phyloP scores from a whole-genome alignment of 2,797 vertebrate genomes.

The Sebastes trivittatus region DNA sequence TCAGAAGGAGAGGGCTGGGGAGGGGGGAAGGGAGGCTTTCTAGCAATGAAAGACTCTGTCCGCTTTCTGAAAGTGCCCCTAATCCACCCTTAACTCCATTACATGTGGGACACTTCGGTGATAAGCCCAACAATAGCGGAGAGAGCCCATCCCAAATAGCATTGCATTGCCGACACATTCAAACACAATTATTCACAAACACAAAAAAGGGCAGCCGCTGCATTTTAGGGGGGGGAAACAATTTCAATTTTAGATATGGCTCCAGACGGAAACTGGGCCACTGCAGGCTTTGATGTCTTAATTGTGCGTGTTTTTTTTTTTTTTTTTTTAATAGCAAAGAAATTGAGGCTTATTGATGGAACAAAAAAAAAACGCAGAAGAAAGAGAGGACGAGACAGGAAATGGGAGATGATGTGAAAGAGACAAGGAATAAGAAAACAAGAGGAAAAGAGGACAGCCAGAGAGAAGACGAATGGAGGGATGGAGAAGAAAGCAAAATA shows the following conservation, averaged over 20 bases:
- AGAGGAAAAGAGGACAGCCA: conserved; percentile 25
- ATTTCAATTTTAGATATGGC: conserved; percentile 75
- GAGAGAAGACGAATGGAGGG: conserved; percentile 8
- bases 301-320: conserved; percentile 62
- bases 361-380: conserved; percentile 40
- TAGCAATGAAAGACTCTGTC: conserved; percentile 59
- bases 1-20: neutral
- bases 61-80: conserved; percentile 58
- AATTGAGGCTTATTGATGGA: conserved; percentile 70
- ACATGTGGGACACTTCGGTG: conserved; percentile 54
- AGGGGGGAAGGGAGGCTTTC: conserved; percentile 38
- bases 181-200: conserved; percentile 63
- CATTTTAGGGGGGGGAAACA: conserved; percentile 30
- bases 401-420: conserved; percentile 39
- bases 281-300: conserved; percentile 80
- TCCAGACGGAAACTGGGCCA: conserved; percentile 78
- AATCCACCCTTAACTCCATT: conserved; percentile 72
- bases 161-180: conserved; percentile 32
- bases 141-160: conserved; percentile 44
- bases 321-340: conserved; percentile 44
- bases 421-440: conserved; percentile 29
- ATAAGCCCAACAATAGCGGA: conserved; percentile 59
- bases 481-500: conserved; percentile 16
- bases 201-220: conserved; percentile 60
- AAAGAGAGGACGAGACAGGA: conserved; percentile 11